Base-by-base conservation (phyloP, 2,113 vertebrate species). In the Corapipo altera region DNA sequence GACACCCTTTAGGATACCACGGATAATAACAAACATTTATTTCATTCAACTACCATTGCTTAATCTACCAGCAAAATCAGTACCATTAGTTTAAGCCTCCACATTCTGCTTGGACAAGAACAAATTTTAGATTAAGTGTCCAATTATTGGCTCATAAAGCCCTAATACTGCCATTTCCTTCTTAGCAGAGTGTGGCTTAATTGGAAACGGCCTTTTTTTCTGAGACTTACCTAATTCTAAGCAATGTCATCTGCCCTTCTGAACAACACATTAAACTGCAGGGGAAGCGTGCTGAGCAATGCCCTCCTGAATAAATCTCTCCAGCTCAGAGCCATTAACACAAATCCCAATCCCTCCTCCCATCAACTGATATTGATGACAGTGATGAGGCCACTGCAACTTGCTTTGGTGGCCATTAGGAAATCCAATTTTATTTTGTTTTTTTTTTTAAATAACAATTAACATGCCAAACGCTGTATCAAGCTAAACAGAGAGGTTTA, bases 101-200 rank as follows among this genome's bases (percentile, higher is more conserved):
- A 52, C 58, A 62, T 78, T 92, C 65, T 89, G 46, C 75, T 93
- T 65, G 71, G 85, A 94, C 69, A 75, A 26, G 62, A 94, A 64
- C 65, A 89, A 91, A 94, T 96, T 95, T 87, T 57, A 94, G 69
- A 95, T 89, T 78, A 94, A 96, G 46, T 65, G 30, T 62, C 83
- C 77, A 95, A 92, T 95, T 82, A 95, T 54, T 89, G 91, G 61
- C 86, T 93, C 92, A 84, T 95, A 87, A 96, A 95, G 70, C 59
- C 79, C 14, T 39, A 93, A 87, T 71, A 92, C 72, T 85, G 72
- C 70, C 90, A 85, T 69, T 87, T 93, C 61, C 85, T 78, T 61
- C 61, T 95, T 52, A 65, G 65, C n/a, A 78, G 75, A 94, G 52
- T 8, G 39, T 27, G 58, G 51, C 82, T 93, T 95, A 96, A 87